phyloP scores from a whole-genome alignment of 2,888 invertebrate genomes.

The Apodemia zela region DNA sequence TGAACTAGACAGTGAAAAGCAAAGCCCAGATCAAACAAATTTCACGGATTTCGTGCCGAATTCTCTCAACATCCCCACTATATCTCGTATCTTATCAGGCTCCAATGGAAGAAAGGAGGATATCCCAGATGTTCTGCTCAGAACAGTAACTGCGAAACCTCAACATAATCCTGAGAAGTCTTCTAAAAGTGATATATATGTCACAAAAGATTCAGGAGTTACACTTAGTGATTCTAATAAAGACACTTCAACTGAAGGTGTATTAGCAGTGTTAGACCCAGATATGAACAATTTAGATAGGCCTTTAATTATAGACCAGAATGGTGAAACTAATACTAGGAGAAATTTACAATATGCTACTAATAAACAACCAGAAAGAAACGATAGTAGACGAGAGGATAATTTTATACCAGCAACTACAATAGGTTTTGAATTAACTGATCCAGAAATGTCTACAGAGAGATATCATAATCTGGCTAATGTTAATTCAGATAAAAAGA shows the following conservation, averaged over 20 bases:
- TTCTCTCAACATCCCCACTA: constrained; percentile 88
- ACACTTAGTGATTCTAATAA: constrained; percentile 64
- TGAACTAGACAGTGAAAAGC: constrained; percentile 67
- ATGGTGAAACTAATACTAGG: constrained; percentile 75
- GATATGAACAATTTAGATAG: constrained; percentile 78
- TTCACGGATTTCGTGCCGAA: constrained; percentile 84
- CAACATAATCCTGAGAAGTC: constrained; percentile 68
- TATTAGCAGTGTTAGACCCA: constrained; percentile 69
- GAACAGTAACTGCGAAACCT: constrained; percentile 83
- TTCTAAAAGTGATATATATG: constrained; percentile 63
- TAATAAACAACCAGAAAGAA: constrained; percentile 48
- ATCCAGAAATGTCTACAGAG: constrained; percentile 75
- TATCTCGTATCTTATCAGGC: constrained; percentile 91
- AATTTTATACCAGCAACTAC: constrained; percentile 64
- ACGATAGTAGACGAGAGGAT: constrained; percentile 62
- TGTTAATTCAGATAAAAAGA: constrained; percentile 77
- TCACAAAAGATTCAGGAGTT: constrained; percentile 69
- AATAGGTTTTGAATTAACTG: constrained; percentile 68
- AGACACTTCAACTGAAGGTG: constrained; percentile 73
- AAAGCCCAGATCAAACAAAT: constrained; percentile 68
- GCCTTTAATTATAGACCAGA: constrained; percentile 68
- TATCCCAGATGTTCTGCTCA: constrained; percentile 87
- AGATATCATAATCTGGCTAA: constrained; percentile 81
- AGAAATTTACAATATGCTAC: constrained; percentile 74
- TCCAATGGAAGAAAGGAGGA: constrained; percentile 92